These are phyloP conservation scores for Phragmatobia fuliginosa DNA, from an alignment of 2,888 invertebrate species.

Conservation along the genomic window DNA sequence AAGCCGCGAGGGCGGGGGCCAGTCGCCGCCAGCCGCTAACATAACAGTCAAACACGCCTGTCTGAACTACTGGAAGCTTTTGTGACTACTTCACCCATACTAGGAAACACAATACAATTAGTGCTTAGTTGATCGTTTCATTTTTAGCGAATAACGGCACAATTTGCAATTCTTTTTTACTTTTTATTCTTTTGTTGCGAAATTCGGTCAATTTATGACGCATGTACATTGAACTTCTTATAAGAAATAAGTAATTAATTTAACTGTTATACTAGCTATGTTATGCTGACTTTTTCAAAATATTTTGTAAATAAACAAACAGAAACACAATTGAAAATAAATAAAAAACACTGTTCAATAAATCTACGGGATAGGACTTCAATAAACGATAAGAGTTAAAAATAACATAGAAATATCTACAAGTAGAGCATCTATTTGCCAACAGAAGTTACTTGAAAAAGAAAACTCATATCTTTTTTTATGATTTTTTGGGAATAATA, in stretches of 20 bases:
- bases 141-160: conserved; percentile 20
- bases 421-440: background rate
- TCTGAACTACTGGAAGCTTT: conserved; percentile 46
- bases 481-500: background rate
- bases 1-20: conserved; percentile 70
- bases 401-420: background rate
- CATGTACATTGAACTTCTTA: background rate
- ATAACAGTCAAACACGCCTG: conserved; percentile 74
- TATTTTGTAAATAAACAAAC: too few relatives aligned
- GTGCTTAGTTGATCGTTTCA: conserved; percentile 28
- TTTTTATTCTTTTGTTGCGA: background rate
- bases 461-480: background rate
- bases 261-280: too few relatives aligned
- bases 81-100: conserved; percentile 39
- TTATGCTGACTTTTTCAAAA: too few relatives aligned
- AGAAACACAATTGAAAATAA: background rate
- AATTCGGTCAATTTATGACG: background rate
- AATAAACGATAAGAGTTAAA: background rate
- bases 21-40: conserved; percentile 67
- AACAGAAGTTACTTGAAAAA: background rate
- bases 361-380: background rate
- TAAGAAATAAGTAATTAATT: too few relatives aligned
- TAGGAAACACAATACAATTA: conserved; percentile 41
- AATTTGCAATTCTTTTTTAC: background rate
- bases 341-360: background rate